Percentiles rank a stretch among this genome's conserved stretches.
Conservation (phyloP, 2,797 vertebrate species). For the Graptemys geographica region DNA sequence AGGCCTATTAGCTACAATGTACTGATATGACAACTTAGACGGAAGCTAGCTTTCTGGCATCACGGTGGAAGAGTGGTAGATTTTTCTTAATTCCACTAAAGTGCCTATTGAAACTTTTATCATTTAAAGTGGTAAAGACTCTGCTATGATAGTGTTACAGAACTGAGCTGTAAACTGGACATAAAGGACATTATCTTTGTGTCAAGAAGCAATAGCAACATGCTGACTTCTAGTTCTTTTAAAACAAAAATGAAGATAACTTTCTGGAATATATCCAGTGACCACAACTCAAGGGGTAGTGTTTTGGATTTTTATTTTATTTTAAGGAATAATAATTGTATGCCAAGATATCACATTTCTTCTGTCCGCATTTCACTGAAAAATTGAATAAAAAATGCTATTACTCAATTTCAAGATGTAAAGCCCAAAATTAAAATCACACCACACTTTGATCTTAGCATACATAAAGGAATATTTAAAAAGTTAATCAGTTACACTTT, state of each 20-base stretch:
- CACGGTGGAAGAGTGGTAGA: slow-evolving; percentile 83
- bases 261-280: slow-evolving; percentile 58
- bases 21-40: slow-evolving; percentile 74
- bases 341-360: slow-evolving; percentile 52
- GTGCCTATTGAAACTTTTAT: slow-evolving; percentile 86
- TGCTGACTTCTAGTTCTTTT: slow-evolving; percentile 71
- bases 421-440: slow-evolving; percentile 55
- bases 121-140: slow-evolving; percentile 77
- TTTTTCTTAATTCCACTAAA: slow-evolving; percentile 88
- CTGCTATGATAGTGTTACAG: slow-evolving; percentile 73
- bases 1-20: slow-evolving; percentile 79
- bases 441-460: slow-evolving; percentile 11
- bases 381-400: slow-evolving; percentile 53
- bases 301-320: slow-evolving; percentile 29
- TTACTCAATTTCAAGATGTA: slow-evolving; percentile 68
- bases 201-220: slow-evolving; percentile 78
- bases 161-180: slow-evolving; percentile 61
- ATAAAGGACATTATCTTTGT: slow-evolving; percentile 61
- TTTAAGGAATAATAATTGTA: slow-evolving; percentile 41
- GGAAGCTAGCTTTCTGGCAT: slow-evolving; percentile 81
- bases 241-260: slow-evolving; percentile 46
- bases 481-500: slow-evolving; percentile 67
- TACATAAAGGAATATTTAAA: slow-evolving; percentile 61
- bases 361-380: slow-evolving; percentile 65
- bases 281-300: slow-evolving; percentile 32